Conservation (phyloP, 2,113 vertebrate genomes). For the Clinocottus analis region DNA sequence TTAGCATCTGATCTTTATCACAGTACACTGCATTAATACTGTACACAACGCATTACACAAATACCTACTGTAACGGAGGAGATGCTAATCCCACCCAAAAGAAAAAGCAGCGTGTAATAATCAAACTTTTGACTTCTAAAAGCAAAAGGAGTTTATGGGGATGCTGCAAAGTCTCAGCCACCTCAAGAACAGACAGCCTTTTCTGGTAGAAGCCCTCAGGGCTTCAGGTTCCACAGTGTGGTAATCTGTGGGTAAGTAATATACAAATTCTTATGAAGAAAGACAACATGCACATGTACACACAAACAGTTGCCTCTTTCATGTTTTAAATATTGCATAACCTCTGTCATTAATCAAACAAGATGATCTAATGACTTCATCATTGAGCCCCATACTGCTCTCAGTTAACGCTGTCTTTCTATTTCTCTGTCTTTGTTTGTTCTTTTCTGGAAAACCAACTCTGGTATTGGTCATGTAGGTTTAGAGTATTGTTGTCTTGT, state of each 20-base stretch:
- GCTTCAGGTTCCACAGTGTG: conserved; percentile 20
- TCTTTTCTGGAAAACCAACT: conserved; percentile 15
- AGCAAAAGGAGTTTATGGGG: conserved; percentile 13
- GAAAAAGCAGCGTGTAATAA: conserved; percentile 2
- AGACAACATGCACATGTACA: conserved; percentile 39
- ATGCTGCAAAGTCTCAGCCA: conserved; percentile 8
- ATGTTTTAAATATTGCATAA: conserved; percentile 54
- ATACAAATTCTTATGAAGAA: conserved; percentile 29
- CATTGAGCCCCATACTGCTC: neutral
- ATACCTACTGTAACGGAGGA: conserved; percentile 27
- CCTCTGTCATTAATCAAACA: conserved; percentile 53
- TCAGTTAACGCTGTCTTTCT: conserved; percentile 18
- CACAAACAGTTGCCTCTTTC: conserved; percentile 56
- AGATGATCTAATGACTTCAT: too few species aligned
- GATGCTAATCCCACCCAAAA: conserved; percentile 39
- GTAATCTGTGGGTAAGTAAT: neutral
- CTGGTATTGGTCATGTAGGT: neutral
- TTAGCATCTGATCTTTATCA: conserved; percentile 80
- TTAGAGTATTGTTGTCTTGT: neutral
- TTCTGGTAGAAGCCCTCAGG: conserved; percentile 20
- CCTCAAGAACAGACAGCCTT: conserved; percentile 8
- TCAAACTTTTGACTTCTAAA: conserved; percentile 24
- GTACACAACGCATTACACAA: conserved; percentile 45
- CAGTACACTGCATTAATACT: conserved; percentile 42
- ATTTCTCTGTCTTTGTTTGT: neutral